Percentiles rank a stretch among this genome's conserved stretches.
These are phyloP conservation scores for Petrocephalus zakoni DNA, from an alignment of 2,113 vertebrate genomes.

Conservation along the genomic window DNA sequence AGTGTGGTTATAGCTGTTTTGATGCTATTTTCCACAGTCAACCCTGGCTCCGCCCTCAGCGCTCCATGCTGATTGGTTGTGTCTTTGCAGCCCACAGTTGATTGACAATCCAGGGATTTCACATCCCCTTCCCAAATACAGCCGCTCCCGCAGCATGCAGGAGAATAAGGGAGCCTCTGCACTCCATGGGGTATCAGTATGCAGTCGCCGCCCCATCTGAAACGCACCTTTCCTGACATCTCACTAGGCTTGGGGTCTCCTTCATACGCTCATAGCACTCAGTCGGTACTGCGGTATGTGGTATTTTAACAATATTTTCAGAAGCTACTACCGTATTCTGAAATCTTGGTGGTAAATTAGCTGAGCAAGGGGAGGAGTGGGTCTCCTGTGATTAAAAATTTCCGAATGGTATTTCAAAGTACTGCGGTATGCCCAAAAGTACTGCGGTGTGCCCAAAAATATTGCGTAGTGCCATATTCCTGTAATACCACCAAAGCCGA, in stretches of 20 bases:
- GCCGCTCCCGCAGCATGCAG: constrained; percentile 24
- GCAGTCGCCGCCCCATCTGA: not conserved
- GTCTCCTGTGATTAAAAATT: too few relatives aligned
- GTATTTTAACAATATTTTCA: not conserved
- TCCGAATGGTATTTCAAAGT: too few relatives aligned
- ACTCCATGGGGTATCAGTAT: constrained; percentile 24
- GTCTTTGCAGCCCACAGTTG: constrained; percentile 31
- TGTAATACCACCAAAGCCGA: not conserved
- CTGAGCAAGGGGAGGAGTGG: too few relatives aligned
- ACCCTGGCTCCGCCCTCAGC: not conserved
- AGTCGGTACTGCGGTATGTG: not conserved
- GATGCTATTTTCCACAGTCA: not conserved
- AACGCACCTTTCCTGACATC: not conserved
- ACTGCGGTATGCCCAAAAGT: too few relatives aligned
- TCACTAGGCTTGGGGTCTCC: not conserved
- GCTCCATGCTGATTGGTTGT: not conserved
- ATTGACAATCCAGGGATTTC: constrained; percentile 24
- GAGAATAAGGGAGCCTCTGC: not conserved
- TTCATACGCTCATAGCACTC: not conserved
- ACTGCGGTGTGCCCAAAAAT: too few relatives aligned
- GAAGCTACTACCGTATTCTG: too few relatives aligned
- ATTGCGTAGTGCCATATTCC: too few relatives aligned
- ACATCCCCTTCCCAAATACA: constrained; percentile 32
- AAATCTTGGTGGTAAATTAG: too few relatives aligned
- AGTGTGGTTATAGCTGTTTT: not conserved